Base-by-base conservation (phyloP, 2,888 invertebrate species). In the Oxycera nigricornis region DNA sequence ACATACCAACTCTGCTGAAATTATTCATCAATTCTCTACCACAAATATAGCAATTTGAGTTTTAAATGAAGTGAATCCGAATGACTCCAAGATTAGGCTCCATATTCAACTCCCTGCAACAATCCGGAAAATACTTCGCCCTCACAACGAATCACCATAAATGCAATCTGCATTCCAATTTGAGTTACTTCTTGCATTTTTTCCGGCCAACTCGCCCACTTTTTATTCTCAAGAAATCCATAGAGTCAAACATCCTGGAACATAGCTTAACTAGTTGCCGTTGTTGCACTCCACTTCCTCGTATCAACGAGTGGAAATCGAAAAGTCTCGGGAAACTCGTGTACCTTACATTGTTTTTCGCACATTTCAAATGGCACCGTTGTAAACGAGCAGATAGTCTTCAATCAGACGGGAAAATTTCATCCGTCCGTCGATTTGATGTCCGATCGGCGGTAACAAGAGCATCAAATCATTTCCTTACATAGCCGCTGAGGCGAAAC, bases 401-500 rank as follows among this genome's bases (percentile, higher is more conserved):
- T 14, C 46, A 7, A 46, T 3, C 46, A 46, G 17, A 14, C 6
- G 3, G n/a, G 3, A 46, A 46, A 3, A 46, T 46, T 11, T 11
- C 3, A 17, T 46, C 3, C 6, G 17, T 46, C 46, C 46, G 31
- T 17, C 26, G 17, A 14, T 9, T 30, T 59, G 11, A 11, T 14
- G 14, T 4, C 26, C 17, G 2, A 1, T 57, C 57, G 31, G 26
- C 22, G 30, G 41, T 59, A 72, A 59, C 59, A 72, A 72, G 72
- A 59, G 39, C 55, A 72, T 59, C 72, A 72, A 72, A 35, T 41
- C 59, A 57, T 72, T 72, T 72, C 72, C 72, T 72, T 72, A 72
- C 72, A 72, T 31, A 57, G 72, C 39, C 59, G 17, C 55, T 52
- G 24, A n/a, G 28, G 22, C 11, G n/a, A 52, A 55, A 35, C 70